Evolutionary conservation across 2,797 vertebrate species (phyloP), one percentile per base, ranked within the genome.

Genomic region (Sebastes vulpes): DNA sequence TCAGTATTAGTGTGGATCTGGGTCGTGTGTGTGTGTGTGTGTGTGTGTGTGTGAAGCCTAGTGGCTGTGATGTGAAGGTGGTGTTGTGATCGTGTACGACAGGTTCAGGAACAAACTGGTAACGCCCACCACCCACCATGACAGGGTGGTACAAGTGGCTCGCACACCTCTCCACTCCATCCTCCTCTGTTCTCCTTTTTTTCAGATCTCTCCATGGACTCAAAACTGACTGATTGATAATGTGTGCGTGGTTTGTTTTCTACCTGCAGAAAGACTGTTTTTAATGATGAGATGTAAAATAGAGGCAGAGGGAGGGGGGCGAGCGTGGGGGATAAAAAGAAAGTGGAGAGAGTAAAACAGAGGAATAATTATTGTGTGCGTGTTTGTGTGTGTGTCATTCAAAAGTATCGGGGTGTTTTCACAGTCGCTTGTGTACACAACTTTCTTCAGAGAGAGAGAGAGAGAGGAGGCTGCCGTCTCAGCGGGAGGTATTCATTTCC

Each of bases 401-500:
- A 83, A 66, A 91, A 81, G 79, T 74, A 72, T 46, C 2, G 57
- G 80, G 72, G 58, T 70, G 72, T 83, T 87, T 90, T 90, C 79
- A 68, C 64, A 58, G 68, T 46, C 38, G 16, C 65, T 79, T 85
- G 75, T 81, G 67, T 38, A 59, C 76, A 75, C 72, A 79, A 79
- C 72, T 82, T 89, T 84, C 76, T 59, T 84, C 72, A 25, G 25
- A 54, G 69, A 81, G 72, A 31, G 65, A 53, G 69, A 53, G 42
- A 42, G 67, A 71, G 46, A 52, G 65, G 65, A 79, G 67, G 70
- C 60, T 64, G 77, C n/a, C 12, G n/a, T 70, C 81, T 81, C 87
- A 64, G 66, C 18, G 53, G 89, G 88, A 82, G 65, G 81, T 83
- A 87, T 91, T 91, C 82, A 86, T 92, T 92, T 89, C 82, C 59